A percentile compares a stretch with the other conserved stretches of the same genome.
These are phyloP conservation scores for Drosophila navojoa DNA, from an alignment of 1,140 invertebrate species.

Conservation along the genomic window DNA sequence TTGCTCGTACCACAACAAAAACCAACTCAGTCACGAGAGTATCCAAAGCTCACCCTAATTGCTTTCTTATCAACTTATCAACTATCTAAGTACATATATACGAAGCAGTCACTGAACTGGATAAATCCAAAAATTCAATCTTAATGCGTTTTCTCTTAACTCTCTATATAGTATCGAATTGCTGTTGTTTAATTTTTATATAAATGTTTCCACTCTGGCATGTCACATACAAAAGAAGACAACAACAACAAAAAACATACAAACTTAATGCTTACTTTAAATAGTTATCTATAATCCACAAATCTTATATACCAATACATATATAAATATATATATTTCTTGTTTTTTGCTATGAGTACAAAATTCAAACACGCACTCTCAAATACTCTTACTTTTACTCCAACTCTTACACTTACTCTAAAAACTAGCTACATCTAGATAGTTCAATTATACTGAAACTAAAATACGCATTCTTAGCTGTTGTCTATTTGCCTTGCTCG, in stretches of 20 bases:
- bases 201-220: conserved; percentile 2
- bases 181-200: background rate
- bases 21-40: conserved; percentile 44
- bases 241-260: background rate
- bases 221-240: background rate
- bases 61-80: conserved; percentile 18
- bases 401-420: background rate
- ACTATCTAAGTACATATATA: conserved; percentile 16
- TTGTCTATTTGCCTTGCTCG: conserved; percentile 47
- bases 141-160: background rate
- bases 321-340: background rate
- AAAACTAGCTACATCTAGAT: conserved; percentile 1
- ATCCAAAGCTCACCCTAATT: conserved; percentile 26
- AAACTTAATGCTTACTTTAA: background rate
- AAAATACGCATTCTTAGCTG: conserved; percentile 32
- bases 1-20: conserved; percentile 55
- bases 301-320: background rate
- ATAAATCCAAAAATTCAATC: too few species aligned
- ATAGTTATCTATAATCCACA: background rate
- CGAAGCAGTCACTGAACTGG: conserved; percentile 45
- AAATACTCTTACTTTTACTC: conserved; percentile 4
- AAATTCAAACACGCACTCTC: conserved; percentile 1
- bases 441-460: conserved; percentile 7
- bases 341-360: background rate
- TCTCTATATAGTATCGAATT: background rate